These are phyloP conservation scores for Timema cristinae DNA, from an alignment of 2,888 invertebrate genomes.

Conservation along the genomic window DNA sequence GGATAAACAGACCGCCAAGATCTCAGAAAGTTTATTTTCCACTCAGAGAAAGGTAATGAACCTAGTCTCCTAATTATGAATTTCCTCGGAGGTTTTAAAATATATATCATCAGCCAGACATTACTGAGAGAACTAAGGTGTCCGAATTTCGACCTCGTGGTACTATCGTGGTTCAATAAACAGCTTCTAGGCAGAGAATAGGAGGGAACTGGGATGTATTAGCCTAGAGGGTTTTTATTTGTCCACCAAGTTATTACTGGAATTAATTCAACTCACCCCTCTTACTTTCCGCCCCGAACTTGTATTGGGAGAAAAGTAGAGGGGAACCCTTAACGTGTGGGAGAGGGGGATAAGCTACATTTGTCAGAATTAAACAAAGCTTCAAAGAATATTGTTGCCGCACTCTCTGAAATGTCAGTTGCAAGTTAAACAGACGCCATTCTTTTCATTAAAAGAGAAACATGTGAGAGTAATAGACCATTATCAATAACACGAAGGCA, in stretches of 20 bases:
- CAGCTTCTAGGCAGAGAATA: no score
- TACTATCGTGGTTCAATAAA: no score
- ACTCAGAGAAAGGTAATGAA: no score
- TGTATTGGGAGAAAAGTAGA: not conserved
- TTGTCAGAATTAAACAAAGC: constrained; percentile 14
- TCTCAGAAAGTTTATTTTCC: no score
- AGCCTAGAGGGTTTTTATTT: not conserved
- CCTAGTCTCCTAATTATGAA: no score
- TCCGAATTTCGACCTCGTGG: no score
- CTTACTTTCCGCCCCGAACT: not conserved
- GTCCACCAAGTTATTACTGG: constrained; percentile 17
- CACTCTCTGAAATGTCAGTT: not conserved
- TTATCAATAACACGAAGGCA: not conserved
- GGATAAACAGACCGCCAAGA: no score
- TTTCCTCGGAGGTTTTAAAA: no score
- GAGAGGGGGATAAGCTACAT: not conserved
- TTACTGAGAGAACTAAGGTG: no score
- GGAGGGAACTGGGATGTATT: not conserved
- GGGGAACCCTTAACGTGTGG: not conserved
- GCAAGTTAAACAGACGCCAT: not conserved
- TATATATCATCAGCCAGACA: no score
- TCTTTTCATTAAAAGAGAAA: constrained; percentile 10
- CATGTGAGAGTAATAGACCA: constrained; percentile 9
- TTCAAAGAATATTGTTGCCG: no score
- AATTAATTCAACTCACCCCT: constrained; percentile 16